Base-by-base conservation (phyloP, 1,140 invertebrate genomes). In the Carcinoscorpius rotundicauda region DNA sequence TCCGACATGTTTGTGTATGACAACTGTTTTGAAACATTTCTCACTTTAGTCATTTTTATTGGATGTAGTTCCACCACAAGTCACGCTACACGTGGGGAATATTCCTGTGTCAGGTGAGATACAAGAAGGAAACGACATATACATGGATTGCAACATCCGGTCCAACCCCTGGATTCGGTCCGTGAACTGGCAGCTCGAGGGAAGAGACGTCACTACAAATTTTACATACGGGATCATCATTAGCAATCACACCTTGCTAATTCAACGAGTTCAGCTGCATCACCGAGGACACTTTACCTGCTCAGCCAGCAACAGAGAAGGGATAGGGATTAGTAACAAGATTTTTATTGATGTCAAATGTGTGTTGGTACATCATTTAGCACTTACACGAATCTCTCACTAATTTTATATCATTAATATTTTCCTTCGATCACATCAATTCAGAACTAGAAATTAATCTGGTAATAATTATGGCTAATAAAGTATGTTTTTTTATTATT, bases 301-400 rank as follows among this genome's bases (percentile, higher is more conserved):
- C 74, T 86, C 90, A 3, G 91, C 89, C 0, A 87, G 86, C 76
- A 94, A 93, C 75, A 85, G 84, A 0, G 90, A 93, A 76, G 91
- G 91, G 3, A 87, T 91, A 70, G 89, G 89, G 6, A 87, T 88
- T 67, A 92, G 89, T 76, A 82, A 83, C 56, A 81, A 87, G 2
- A 90, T 93, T 74, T 81, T 85, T 64, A 79, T 94, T 61, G 87
- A 92, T 76, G 89, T 94, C 61, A 83, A 91, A 78, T 93, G 69
- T 69, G 29, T 29, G 29, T 29, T 29, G 29, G 29, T 29, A 29
- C 29, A 29, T 29, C 29, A 29, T 29, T 29, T 29, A 29, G 29
- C 29, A 29, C 29, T 29, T 29, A 29, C 29, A 29, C 29, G 29
- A 29, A 29, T 29, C 29, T 29, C 29, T 2, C 2, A 29, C 29